Conservation (phyloP, 2,113 vertebrate genomes). For the Melospiza melodia region DNA sequence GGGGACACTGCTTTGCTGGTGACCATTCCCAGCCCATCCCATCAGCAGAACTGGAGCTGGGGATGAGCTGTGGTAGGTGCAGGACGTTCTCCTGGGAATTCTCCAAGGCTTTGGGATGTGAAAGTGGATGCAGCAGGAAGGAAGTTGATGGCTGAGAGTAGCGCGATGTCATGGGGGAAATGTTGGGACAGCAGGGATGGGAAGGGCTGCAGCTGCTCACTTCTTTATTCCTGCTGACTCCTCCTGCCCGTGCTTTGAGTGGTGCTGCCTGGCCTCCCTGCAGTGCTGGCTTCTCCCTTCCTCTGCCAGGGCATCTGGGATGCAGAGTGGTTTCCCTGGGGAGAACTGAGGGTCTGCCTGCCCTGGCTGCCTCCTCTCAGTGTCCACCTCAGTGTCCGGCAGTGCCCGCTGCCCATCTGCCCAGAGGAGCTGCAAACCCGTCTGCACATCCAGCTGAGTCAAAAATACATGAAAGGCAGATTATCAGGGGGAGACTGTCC, state of each 20-base stretch:
- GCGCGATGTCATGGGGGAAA: fast-evolving
- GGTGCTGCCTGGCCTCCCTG: not conserved
- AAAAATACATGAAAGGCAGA: not conserved
- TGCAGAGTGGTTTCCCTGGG: not conserved
- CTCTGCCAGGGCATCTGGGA: not conserved
- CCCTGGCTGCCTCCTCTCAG: not conserved
- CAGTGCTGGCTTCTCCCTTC: not conserved
- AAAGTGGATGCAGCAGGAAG: conserved; percentile 2
- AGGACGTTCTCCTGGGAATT: not conserved
- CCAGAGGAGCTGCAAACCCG: not conserved
- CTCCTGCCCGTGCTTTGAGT: not conserved
- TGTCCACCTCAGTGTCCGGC: not conserved
- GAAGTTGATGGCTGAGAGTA: not conserved
- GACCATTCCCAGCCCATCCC: not conserved
- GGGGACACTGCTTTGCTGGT: not conserved
- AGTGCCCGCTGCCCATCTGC: fast-evolving
- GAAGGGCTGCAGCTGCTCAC: not conserved
- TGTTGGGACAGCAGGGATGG: not conserved
- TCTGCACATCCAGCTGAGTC: not conserved
- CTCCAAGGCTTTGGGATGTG: not conserved
- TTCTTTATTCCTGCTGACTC: not conserved
- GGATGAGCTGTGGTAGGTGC: not conserved
- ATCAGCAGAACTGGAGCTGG: not conserved
- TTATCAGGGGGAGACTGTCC: not conserved
- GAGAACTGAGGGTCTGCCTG: not conserved